Conservation (phyloP, 1,140 invertebrate genomes). For the Meloidogyne exigua region DNA sequence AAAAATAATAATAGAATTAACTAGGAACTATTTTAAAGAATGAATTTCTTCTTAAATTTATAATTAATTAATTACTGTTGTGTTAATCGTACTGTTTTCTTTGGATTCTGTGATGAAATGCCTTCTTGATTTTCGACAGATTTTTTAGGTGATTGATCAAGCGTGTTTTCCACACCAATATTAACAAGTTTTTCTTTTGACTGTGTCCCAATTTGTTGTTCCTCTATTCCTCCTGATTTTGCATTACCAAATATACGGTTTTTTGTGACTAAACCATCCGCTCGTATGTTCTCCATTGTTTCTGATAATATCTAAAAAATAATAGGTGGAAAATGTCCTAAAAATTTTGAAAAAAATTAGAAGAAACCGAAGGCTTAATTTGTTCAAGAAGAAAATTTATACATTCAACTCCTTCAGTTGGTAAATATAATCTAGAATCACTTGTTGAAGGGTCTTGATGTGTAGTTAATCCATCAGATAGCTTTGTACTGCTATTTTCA, state of each 20-base stretch:
- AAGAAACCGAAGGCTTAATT: background rate
- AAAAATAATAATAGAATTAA: slow-evolving; percentile 1
- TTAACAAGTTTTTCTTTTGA: background rate
- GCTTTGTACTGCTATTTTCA: background rate
- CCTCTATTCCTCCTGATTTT: background rate
- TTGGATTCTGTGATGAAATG: background rate
- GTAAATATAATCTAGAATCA: background rate
- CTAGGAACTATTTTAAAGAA: no score
- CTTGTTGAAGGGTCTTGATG: background rate
- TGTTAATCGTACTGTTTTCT: background rate
- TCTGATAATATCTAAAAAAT: slow-evolving; percentile 7
- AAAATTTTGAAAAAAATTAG: background rate
- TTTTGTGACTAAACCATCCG: slow-evolving; percentile 25
- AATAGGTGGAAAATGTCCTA: no score
- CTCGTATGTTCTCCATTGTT: slow-evolving; percentile 17
- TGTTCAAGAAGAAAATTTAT: slow-evolving; percentile 3
- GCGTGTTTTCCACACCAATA: background rate
- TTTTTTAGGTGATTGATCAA: background rate
- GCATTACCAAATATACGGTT: background rate
- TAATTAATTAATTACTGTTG: background rate
- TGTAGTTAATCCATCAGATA: background rate
- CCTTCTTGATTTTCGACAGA: background rate
- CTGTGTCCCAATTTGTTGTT: background rate
- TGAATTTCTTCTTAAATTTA: no score
- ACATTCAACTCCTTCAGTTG: background rate